Evolutionary conservation across 2,888 invertebrate species (phyloP).

Genomic region (Xestia ashworthii): DNA sequence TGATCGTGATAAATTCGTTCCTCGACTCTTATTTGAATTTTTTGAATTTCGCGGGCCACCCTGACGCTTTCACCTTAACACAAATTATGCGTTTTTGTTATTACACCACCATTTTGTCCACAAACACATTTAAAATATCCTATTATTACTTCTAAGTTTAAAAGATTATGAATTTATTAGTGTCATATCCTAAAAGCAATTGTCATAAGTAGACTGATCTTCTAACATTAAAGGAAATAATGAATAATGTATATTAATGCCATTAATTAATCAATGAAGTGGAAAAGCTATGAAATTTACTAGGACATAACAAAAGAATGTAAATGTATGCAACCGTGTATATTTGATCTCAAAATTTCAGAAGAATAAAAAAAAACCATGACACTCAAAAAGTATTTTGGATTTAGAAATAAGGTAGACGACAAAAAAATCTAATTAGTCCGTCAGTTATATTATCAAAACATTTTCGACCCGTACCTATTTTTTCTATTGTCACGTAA

Average conservation of each 20-base stretch:
- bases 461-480: too few relatives aligned
- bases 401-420: not conserved
- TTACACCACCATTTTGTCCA: not conserved
- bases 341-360: constrained; percentile 37
- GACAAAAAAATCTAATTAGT: too few relatives aligned
- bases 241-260: not conserved
- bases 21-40: too few relatives aligned
- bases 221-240: constrained; percentile 29
- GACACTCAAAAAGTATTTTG: not conserved
- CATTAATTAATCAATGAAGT: constrained; percentile 9
- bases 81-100: not conserved
- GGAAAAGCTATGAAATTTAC: constrained; percentile 43
- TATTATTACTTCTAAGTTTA: constrained; percentile 42
- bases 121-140: not conserved
- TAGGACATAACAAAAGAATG: not conserved
- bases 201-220: constrained; percentile 48
- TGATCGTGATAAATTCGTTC: too few relatives aligned
- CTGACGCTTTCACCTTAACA: too few relatives aligned
- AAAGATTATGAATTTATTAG: constrained; percentile 56
- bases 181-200: constrained; percentile 51
- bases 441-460: too few relatives aligned
- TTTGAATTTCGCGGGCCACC: too few relatives aligned
- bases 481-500: too few relatives aligned
- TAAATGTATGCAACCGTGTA: constrained; percentile 8
- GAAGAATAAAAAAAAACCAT: not conserved